Evolutionary conservation across 2,888 invertebrate genomes (phyloP), one percentile per base, ranked within the genome.

Genomic region (Eupithecia vulgata): DNA sequence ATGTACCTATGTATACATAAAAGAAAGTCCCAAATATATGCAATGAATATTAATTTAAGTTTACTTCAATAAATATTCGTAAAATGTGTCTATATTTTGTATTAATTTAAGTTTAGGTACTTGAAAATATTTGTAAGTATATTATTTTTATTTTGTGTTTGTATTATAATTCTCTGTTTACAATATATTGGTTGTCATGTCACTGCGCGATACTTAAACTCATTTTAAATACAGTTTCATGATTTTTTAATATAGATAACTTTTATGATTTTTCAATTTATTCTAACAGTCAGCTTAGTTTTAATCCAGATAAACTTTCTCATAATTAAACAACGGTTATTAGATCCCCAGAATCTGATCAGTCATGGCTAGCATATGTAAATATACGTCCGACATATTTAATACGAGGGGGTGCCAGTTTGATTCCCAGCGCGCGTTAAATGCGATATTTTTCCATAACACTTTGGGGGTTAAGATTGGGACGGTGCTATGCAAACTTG

Each of bases 391-490:
- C 80, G 83, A 87, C 90, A 90, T 91, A 90, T 89, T 91, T 90
- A 92, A 91, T 91, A 91, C 76, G 74, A 75, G 81, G 81, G 81
- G 81, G 82, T 75, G 78, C 79, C 80, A 82, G 81, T 83, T 88
- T 80, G 81, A 81, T 79, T 85, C 88, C 88, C 81, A 68, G 80
- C 79, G 76, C 67, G 81, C 90, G 91, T 90, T 93, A 90, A 91
- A 93, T 91, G 85, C 84, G 88, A 93, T 93, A 93, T 93, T 93
- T 93, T 93, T 93, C 91, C 90, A 91, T 91, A 91, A 91, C 91
- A 91, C 87, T 89, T 81, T 80, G 82, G 86, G 89, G 83, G 78
- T 82, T 82, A 87, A 81, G 83, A 83, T 78, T 70, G 67, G 89
- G 85, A 89, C 73, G 74, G 80, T 66, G 35, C 81, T 85, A 91